Base-by-base conservation (phyloP, 2,113 vertebrate genomes). In the Sturnira hondurensis region DNA sequence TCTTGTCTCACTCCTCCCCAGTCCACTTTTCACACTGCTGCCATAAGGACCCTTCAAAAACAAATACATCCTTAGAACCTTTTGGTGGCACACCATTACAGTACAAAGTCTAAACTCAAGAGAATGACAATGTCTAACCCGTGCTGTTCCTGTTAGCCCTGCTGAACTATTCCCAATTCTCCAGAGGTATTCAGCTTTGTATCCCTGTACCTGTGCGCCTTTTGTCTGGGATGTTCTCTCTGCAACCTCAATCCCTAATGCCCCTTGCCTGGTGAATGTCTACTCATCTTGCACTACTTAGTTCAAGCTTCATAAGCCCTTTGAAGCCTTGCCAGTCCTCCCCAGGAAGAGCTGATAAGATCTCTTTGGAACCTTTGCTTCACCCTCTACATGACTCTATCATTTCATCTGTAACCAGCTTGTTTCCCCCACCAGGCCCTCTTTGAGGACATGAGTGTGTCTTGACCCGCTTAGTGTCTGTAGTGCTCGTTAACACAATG, bases 281-380 rank as follows among this genome's bases (percentile, higher is more conserved):
- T 91, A 31, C 43, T 92, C n/a, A 77, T 80, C 47, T 92, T 41
- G 4, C 14, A 45, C 7, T 84, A 50, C 38, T 84, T 78, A 70
- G 15, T 95, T 86, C 41, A 92, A 84, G 47, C 36, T 89, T 87
- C 38, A 70, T 16, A 65, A 76, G 9, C 24, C n/a, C n/a, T 88
- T 63, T 90, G 91, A 96, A 95, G 76, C 52, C 31, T 92, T 84
- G 28, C 41, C 71, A 83, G 28, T 24, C 78, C 31, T 74, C 83
- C 86, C 31, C 52, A 88, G 82, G 82, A 94, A 85, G 33, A 85
- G 31, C 26, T 43, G 45, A 33, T 87, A 80, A 89, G 56, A 93
- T 89, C 70, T 93, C 73, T 82, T 47, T 65, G 70, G 76, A 97
- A 76, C 14, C 28, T 43, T 68, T 78, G 31, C 28, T 45, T 8